Conservation (phyloP, 2,888 invertebrate species). For the Tipula unca region DNA sequence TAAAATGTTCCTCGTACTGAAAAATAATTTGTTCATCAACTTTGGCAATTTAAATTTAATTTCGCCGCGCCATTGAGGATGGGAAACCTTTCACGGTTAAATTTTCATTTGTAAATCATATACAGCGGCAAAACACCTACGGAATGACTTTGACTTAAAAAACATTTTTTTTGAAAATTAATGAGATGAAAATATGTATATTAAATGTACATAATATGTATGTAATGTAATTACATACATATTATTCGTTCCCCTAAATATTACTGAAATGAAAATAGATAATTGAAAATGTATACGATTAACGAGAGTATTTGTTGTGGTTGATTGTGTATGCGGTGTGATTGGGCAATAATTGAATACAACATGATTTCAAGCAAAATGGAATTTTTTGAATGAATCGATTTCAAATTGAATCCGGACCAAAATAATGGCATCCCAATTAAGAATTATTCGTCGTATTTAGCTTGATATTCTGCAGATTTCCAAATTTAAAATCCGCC, state of each 20-base stretch:
- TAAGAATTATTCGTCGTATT: no score
- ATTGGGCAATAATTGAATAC: no score
- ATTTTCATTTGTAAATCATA: not conserved
- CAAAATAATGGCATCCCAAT: not conserved
- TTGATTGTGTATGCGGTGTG: not conserved
- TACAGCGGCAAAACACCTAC: not conserved
- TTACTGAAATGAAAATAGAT: not conserved
- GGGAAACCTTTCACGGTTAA: not conserved
- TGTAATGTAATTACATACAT: not conserved
- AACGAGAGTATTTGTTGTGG: not conserved
- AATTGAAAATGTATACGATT: not conserved
- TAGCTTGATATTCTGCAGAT: no score
- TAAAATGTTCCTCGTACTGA: not conserved
- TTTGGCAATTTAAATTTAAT: not conserved
- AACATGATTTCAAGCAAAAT: no score
- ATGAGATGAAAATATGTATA: not conserved
- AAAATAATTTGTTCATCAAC: not conserved
- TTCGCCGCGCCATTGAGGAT: not conserved
- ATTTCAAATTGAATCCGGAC: not conserved
- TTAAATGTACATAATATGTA: no score
- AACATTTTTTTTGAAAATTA: not conserved
- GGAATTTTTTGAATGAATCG: no score
- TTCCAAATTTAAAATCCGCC: no score
- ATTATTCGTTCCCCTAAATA: not conserved
- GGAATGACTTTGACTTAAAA: not conserved